A percentile compares a stretch with the other conserved stretches of the same genome.
Conservation (phyloP, 2,888 invertebrate genomes). For the Smittia aterrima region DNA sequence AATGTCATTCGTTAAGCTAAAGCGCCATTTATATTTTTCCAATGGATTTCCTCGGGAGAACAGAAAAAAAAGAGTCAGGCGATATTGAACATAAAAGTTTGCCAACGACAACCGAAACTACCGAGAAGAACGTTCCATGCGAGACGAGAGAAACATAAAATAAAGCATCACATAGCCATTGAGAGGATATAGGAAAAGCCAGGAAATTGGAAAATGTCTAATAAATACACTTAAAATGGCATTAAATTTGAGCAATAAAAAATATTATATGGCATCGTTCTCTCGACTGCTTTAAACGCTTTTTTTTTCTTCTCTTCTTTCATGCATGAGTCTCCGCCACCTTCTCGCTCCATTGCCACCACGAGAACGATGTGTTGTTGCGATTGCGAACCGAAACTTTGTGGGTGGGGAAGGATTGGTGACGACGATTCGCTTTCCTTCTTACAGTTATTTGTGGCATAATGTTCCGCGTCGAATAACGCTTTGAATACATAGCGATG, state of each 20-base stretch:
- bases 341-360: neutral
- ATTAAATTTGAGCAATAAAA: conserved; percentile 42
- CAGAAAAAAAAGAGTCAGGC: neutral
- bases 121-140: neutral
- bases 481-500: conserved; percentile 40
- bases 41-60: neutral
- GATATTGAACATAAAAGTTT: conserved; percentile 16
- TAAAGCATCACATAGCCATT: conserved; percentile 35
- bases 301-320: neutral
- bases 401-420: conserved; percentile 37
- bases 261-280: conserved; percentile 41
- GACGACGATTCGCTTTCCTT: conserved; percentile 37
- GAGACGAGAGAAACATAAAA: conserved; percentile 11
- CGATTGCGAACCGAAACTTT: conserved; percentile 16
- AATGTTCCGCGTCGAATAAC: conserved; percentile 30
- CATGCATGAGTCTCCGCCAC: neutral
- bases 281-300: conserved; percentile 26
- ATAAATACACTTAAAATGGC: conserved; percentile 42
- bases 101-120: neutral
- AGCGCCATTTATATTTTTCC: neutral
- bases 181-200: conserved; percentile 38
- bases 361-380: neutral
- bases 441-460: conserved; percentile 38
- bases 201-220: conserved; percentile 42
- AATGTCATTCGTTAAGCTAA: conserved; percentile 5